Evolutionary conservation across 2,888 invertebrate species (phyloP), one percentile per base, ranked within the genome.

Genomic region (Scaptomyza polygonia): DNA sequence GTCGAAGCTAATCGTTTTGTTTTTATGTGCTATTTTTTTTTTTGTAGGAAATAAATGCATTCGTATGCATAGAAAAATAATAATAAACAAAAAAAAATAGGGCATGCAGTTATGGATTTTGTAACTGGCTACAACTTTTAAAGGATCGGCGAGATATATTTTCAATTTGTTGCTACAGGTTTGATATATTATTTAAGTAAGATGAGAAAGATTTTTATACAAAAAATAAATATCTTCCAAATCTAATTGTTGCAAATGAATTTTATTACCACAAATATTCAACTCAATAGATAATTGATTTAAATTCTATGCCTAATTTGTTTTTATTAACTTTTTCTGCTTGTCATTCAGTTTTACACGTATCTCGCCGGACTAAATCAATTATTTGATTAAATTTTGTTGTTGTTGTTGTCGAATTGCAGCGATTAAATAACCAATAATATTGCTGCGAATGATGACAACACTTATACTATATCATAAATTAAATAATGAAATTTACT

Each of bases 341-440:
- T 36, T 34, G n/a, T 21, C 3, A 30, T 25, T 27, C 25, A 42
- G 52, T 42, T 42, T 18, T 29, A 25, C 29, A 7, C 16, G 32
- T 45, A 2, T 36, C 49, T 14, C 29, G 0, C 29, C 53, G 49
- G 29, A 58, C 6, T 43, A 16, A 52, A 44, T 29, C 49, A 72
- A 68, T 64, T 62, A 67, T 59, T 78, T 64, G 39, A 56, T 43
- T 27, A 68, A 16, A 8, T 42, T 30, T 32, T 21, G 42, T 44
- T 44, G 30, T 48, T 34, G 32, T 49, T 45, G 55, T 54, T 36
- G 47, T 16, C 34, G 63, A 73, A 83, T 71, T 80, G 71, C 55
- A 69, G 51, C 71, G 71, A 74, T 81, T 86, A 75, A 82, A 82
- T 75, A 81, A 87, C 76, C 78, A 85, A 82, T 87, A 78, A 72